Evolutionary conservation across 1,140 invertebrate genomes (phyloP).

Genomic region (Chymomyza costata): DNA sequence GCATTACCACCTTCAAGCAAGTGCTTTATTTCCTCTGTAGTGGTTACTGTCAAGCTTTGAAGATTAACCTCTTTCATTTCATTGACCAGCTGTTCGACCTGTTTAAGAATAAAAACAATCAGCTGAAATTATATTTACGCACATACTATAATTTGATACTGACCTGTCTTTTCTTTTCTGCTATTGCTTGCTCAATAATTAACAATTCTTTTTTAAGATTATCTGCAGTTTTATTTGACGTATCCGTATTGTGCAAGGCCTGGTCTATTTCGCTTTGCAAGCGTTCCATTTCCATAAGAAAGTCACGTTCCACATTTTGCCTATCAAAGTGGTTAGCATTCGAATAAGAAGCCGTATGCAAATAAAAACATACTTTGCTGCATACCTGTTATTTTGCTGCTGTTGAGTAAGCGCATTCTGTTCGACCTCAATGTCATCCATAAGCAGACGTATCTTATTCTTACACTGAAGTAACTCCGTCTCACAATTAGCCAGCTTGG

Average conservation of each 20-base stretch:
- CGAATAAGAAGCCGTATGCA: too few relatives aligned
- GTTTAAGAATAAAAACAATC: not conserved
- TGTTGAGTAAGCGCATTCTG: slow-evolving; percentile 60
- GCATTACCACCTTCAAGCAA: slow-evolving; percentile 81
- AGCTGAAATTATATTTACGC: not conserved
- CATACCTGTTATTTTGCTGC: slow-evolving; percentile 67
- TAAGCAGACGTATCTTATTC: slow-evolving; percentile 87
- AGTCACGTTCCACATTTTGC: slow-evolving; percentile 84
- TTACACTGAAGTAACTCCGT: slow-evolving; percentile 91
- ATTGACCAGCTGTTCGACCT: slow-evolving; percentile 86
- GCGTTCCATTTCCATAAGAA: slow-evolving; percentile 86
- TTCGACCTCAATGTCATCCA: slow-evolving; percentile 80
- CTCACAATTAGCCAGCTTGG: slow-evolving; percentile 90
- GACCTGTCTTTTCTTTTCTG: slow-evolving; percentile 86
- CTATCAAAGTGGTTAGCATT: slow-evolving; percentile 44
- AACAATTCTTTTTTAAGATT: slow-evolving; percentile 86
- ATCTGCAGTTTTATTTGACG: slow-evolving; percentile 87
- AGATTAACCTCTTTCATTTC: slow-evolving; percentile 96
- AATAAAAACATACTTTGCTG: too few relatives aligned
- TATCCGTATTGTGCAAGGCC: slow-evolving; percentile 86
- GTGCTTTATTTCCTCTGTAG: slow-evolving; percentile 87
- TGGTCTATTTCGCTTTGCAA: slow-evolving; percentile 89
- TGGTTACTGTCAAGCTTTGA: slow-evolving; percentile 88
- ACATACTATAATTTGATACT: not conserved
- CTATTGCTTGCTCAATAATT: slow-evolving; percentile 85